Conservation (phyloP, 2,113 vertebrate genomes). For the Bufo bufo region DNA sequence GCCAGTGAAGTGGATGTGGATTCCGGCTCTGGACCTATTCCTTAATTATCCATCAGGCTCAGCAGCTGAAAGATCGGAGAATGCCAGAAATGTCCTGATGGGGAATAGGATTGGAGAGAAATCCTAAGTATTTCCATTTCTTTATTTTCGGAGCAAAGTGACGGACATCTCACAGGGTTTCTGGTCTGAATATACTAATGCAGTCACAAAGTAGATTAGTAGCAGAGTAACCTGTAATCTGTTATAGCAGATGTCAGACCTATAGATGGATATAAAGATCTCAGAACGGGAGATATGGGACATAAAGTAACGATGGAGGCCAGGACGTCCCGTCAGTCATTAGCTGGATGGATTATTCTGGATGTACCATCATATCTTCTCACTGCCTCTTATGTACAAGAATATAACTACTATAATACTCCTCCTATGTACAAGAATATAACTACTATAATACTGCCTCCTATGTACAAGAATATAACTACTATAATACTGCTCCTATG, state of each 20-base stretch:
- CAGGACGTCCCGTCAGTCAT: too few species aligned
- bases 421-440: background rate
- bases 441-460: constrained; percentile 18
- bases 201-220: background rate
- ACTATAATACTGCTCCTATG: constrained; percentile 9
- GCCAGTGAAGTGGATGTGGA: background rate
- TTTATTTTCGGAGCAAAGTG: background rate
- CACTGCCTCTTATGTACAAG: too few species aligned
- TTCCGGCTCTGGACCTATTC: background rate
- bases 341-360: too few species aligned
- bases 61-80: background rate
- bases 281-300: background rate
- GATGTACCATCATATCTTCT: too few species aligned
- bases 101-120: background rate
- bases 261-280: background rate
- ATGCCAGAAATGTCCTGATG: background rate
- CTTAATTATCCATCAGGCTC: background rate
- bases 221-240: background rate
- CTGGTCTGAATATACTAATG: background rate
- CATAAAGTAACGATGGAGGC: background rate
- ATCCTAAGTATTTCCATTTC: background rate
- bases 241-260: background rate
- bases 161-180: background rate
- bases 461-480: constrained; percentile 11
- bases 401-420: background rate